Evolutionary conservation across 2,113 vertebrate species (phyloP).

Genomic region (Eudyptes chrysolophus): DNA sequence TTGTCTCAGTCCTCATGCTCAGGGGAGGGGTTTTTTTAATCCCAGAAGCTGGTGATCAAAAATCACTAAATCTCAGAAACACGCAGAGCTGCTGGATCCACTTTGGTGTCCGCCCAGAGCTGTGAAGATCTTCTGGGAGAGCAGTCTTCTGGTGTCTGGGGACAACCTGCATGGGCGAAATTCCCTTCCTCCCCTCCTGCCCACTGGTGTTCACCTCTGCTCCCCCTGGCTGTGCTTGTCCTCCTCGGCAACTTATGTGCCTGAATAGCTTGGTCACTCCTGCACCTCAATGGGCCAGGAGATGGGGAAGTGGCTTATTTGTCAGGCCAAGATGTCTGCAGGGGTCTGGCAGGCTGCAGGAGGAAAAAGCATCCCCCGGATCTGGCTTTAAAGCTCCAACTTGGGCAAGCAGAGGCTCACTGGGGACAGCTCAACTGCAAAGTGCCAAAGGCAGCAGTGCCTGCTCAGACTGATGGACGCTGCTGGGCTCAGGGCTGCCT

Average conservation of each 20-base stretch:
- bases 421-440: not conserved
- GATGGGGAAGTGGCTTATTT: fast-evolving
- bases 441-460: not conserved
- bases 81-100: not conserved
- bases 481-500: not conserved
- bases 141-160: not conserved
- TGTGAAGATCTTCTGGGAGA: not conserved
- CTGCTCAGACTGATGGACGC: fast-evolving
- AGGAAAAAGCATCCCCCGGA: not conserved
- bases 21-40: not conserved
- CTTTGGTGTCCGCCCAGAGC: not conserved
- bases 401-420: not conserved
- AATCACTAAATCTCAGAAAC: not conserved
- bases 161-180: fast-evolving
- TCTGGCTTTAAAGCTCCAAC: not conserved
- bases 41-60: not conserved
- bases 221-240: fast-evolving
- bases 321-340: not conserved
- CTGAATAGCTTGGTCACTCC: fast-evolving
- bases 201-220: not conserved
- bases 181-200: not conserved
- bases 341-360: not conserved
- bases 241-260: fast-evolving
- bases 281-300: fast-evolving
- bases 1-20: not conserved